Base-by-base conservation (phyloP, 2,888 invertebrate genomes). In the Caenorhabditis imperialis region DNA sequence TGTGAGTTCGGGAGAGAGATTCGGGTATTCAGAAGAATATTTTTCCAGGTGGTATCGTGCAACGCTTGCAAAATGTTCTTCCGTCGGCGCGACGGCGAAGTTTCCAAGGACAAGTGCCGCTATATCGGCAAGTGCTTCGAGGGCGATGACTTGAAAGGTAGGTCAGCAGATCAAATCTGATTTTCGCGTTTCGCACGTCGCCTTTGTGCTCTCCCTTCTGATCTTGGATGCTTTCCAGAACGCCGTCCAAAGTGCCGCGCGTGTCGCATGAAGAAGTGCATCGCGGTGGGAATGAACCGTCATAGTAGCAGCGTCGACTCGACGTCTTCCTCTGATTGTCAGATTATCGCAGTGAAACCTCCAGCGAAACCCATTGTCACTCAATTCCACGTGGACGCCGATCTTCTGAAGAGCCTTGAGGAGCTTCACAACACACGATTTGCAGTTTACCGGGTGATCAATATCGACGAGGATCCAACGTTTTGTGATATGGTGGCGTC, bases 21-120 rank as follows among this genome's bases (percentile, higher is more conserved):
- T 30, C 30, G 30, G n/a, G n/a, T n/a, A n/a, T n/a, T n/a, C n/a
- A n/a, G n/a, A n/a, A n/a, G n/a, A n/a, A n/a, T n/a, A 18, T 20
- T 18, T 6, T 44, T 62, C 12, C 25, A 67, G 67, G 57, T 67
- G 2, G 42, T 57, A 2, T 57, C 57, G 0, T 67, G 67, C 44
- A 67, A 67, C 23, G 67, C 67, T n/a, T 67, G 67, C 57, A 67
- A 67, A 48, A 67, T 67, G 67, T 67, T 67, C 57, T 67, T 57
- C 27, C 57, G 67, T 8, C 20, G 67, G 22, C 23, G 47, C 23
- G 16, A 18, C 22, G 16, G 10, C 35, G 48, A 57, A 16, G 27
- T 22, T 10, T 16, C 55, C 6, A 25, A 51, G 25, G 57, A 67
- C n/a, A 4, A 4, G 6, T 67, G 67, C 37, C 50, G 62, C 23